Evolutionary conservation across 1,140 invertebrate genomes (phyloP).

Genomic region (Trissolcus basalis): DNA sequence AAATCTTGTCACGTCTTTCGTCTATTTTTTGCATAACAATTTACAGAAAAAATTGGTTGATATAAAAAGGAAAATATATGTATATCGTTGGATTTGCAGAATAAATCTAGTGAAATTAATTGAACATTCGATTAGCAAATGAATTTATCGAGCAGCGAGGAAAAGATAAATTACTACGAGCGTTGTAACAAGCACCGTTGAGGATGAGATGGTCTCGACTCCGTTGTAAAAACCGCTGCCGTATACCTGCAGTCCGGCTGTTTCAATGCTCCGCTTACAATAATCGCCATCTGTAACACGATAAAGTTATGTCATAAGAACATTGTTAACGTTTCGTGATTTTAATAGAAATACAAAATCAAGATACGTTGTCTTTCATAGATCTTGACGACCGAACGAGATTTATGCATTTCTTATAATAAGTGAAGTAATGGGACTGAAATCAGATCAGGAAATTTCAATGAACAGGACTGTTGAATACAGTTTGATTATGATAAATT

Average conservation of each 20-base stretch:
- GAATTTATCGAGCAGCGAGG: conserved; percentile 45
- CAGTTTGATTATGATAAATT: too few relatives aligned
- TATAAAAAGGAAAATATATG: too few relatives aligned
- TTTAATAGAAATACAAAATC: not conserved
- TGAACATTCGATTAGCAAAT: not conserved
- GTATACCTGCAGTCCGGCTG: conserved; percentile 87
- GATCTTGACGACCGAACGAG: too few relatives aligned
- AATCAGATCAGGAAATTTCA: not conserved
- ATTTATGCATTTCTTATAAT: too few relatives aligned
- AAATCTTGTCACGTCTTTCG: too few relatives aligned
- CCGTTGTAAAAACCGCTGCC: conserved; percentile 85
- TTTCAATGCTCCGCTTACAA: conserved; percentile 90
- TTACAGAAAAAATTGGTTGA: too few relatives aligned
- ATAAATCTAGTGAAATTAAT: too few relatives aligned
- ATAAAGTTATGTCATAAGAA: conserved; percentile 6
- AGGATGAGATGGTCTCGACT: conserved; percentile 23
- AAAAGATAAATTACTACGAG: conserved; percentile 11
- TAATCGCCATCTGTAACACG: conserved; percentile 84
- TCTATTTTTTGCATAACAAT: too few relatives aligned
- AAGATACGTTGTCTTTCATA: too few relatives aligned
- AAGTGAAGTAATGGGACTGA: not conserved
- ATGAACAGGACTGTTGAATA: too few relatives aligned
- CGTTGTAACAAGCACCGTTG: conserved; percentile 4
- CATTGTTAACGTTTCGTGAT: not conserved
- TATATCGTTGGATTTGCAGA: too few relatives aligned